Evolutionary conservation across 1,140 invertebrate species (phyloP).

Genomic region (Zophobas atratus): DNA sequence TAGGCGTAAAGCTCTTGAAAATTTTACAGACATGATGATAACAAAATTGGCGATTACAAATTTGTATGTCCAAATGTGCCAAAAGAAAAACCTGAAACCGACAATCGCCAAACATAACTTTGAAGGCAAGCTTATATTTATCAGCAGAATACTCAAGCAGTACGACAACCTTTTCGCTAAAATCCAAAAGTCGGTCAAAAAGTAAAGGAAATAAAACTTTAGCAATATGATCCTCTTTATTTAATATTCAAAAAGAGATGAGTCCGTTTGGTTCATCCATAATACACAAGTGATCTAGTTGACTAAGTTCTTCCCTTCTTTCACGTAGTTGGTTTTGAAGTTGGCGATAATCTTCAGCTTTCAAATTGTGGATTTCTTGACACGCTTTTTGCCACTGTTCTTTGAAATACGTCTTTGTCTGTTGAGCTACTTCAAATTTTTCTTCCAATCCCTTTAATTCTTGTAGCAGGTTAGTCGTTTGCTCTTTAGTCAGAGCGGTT

Average conservation of each 20-base stretch:
- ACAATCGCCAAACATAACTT: slow-evolving; percentile 3
- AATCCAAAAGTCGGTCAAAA: not conserved
- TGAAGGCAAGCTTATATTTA: slow-evolving; percentile 47
- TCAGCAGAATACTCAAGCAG: slow-evolving; percentile 44
- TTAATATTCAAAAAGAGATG: slow-evolving; percentile 3
- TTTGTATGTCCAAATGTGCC: not conserved
- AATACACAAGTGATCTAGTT: slow-evolving; percentile 55
- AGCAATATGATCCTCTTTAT: slow-evolving; percentile 4
- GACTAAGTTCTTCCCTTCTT: slow-evolving; percentile 67
- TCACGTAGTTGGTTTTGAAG: slow-evolving; percentile 68
- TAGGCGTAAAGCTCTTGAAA: slow-evolving; percentile 3
- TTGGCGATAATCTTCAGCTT: slow-evolving; percentile 68
- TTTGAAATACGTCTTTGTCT: slow-evolving; percentile 71
- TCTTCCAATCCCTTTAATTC: slow-evolving; percentile 70
- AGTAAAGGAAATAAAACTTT: not conserved
- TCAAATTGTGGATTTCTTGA: slow-evolving; percentile 71
- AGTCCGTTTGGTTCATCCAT: slow-evolving; percentile 12
- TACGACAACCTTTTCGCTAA: not conserved
- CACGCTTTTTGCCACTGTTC: slow-evolving; percentile 70
- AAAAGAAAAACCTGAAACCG: no score
- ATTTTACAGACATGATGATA: not conserved
- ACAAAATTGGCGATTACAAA: not conserved
- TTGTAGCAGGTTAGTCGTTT: slow-evolving; percentile 68
- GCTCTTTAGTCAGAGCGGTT: slow-evolving; percentile 67
- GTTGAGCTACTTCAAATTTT: slow-evolving; percentile 68